A percentile compares a stretch with the other conserved stretches of the same genome.
Evolutionary conservation across 2,797 vertebrate species (phyloP).

Genomic region (Schizothorax lantsangensis): DNA sequence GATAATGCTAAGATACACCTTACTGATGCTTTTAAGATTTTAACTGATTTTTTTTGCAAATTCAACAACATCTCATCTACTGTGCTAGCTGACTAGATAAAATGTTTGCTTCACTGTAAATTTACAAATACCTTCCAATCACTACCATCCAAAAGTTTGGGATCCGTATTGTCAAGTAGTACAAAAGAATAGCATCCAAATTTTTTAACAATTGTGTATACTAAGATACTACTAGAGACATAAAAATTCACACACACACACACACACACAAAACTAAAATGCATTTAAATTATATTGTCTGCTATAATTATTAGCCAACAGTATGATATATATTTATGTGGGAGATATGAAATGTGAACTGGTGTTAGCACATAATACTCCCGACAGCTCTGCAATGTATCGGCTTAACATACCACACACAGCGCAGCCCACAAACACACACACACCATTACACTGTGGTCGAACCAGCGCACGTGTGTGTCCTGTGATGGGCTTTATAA

Average conservation of each 20-base stretch:
- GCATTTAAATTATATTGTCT: neutral
- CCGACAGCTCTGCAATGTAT: slow-evolving; percentile 12
- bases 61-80: neutral
- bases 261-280: neutral
- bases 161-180: neutral
- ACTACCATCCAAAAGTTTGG: too few species aligned
- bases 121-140: neutral
- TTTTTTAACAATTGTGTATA: neutral
- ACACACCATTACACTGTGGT: slow-evolving; percentile 47
- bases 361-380: slow-evolving; percentile 14
- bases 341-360: slow-evolving; percentile 16
- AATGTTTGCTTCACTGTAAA: neutral
- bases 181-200: neutral
- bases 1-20: neutral
- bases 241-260: neutral
- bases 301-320: neutral
- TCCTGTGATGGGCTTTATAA: slow-evolving; percentile 44
- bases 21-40: neutral
- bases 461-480: slow-evolving; percentile 35
- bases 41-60: neutral
- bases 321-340: neutral
- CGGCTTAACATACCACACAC: slow-evolving; percentile 51
- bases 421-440: slow-evolving; percentile 32
- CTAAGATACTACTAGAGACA: neutral
- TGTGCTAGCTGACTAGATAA: neutral